These are phyloP conservation scores for Amiota mariae DNA, from an alignment of 2,888 invertebrate genomes.

Conservation along the genomic window DNA sequence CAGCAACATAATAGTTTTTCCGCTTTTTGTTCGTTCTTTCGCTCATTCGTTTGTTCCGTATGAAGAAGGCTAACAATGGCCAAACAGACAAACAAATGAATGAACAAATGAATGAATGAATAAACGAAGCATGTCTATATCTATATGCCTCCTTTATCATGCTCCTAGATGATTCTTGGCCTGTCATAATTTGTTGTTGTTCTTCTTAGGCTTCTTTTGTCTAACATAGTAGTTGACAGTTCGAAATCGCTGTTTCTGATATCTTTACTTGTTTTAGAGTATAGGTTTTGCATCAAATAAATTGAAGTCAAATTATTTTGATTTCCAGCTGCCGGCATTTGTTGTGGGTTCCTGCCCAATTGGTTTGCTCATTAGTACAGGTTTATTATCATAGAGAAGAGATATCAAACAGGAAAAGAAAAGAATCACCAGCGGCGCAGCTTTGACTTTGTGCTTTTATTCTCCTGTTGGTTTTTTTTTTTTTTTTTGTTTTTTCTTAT, in stretches of 20 bases:
- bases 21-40: neutral
- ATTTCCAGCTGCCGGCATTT: too few relatives aligned
- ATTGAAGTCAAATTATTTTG: neutral
- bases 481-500: neutral
- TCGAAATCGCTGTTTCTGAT: neutral
- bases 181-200: conserved; percentile 12
- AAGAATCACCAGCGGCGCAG: neutral
- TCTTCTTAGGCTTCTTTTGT: conserved; percentile 1
- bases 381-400: neutral
- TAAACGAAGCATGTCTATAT: neutral
- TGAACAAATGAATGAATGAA: conserved; percentile 7
- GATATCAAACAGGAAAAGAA: neutral
- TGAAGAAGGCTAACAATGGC: conserved; percentile 2
- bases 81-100: neutral
- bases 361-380: conserved; percentile 16
- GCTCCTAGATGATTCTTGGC: neutral
- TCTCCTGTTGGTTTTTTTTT: neutral
- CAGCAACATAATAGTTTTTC: conserved; percentile 8
- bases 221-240: conserved; percentile 13
- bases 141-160: neutral
- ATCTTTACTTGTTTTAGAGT: neutral
- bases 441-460: neutral
- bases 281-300: neutral
- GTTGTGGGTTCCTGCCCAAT: neutral
- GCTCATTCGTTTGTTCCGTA: neutral